Evolutionary conservation across 2,797 vertebrate species (phyloP).

Genomic region (Sciurus carolinensis): DNA sequence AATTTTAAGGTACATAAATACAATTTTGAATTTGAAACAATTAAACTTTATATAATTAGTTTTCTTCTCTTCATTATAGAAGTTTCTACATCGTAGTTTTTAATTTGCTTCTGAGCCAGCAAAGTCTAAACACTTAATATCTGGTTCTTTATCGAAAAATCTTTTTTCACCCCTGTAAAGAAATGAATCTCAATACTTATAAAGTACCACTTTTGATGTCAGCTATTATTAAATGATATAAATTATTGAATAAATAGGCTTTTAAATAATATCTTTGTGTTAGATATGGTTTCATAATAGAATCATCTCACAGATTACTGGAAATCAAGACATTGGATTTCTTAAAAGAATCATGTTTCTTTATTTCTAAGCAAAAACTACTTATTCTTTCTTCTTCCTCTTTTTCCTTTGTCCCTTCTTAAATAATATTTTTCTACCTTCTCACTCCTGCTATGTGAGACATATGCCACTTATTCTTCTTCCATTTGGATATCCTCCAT

Average conservation of each 20-base stretch:
- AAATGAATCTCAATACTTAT: neutral
- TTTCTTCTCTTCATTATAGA: neutral
- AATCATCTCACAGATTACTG: slow-evolving; percentile 15
- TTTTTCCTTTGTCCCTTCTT: neutral
- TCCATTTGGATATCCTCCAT: neutral
- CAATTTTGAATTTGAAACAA: slow-evolving; percentile 21
- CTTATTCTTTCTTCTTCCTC: neutral
- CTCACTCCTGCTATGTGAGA: neutral
- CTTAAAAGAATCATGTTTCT: neutral
- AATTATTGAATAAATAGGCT: neutral
- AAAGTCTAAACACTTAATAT: neutral
- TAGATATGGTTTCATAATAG: neutral
- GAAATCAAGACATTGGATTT: neutral
- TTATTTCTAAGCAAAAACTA: neutral
- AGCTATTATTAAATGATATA: neutral
- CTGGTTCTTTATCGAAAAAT: neutral
- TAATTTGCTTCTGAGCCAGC: neutral
- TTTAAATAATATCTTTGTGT: neutral
- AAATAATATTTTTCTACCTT: neutral
- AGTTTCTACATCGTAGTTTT: neutral
- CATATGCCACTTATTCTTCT: neutral
- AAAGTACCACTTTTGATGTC: neutral
- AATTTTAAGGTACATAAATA: neutral
- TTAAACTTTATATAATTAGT: neutral
- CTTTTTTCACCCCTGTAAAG: neutral